A percentile compares a stretch with the other conserved stretches of the same genome.
Evolutionary conservation across 53 echinoderm and acorn worm species (phyloP).

Genomic region (Holothuria leucospilota): DNA sequence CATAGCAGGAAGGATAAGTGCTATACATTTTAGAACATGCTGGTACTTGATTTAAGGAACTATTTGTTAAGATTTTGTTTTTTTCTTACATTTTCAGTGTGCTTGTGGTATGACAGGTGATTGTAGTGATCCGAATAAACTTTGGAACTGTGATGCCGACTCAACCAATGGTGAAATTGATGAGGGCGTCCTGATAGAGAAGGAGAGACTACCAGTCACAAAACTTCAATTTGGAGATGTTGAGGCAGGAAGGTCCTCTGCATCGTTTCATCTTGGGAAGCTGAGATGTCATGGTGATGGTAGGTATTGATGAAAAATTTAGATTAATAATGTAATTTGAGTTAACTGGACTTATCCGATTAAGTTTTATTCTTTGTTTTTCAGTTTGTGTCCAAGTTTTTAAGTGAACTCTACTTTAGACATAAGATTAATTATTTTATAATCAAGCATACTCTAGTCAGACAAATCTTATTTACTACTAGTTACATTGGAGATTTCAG

Average conservation of each 20-base stretch:
- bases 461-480: too few species aligned
- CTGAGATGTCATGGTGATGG: conserved; percentile 87
- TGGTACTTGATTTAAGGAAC: neutral
- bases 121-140: conserved; percentile 72
- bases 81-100: conserved; percentile 69
- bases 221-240: conserved; percentile 89
- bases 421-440: too few species aligned
- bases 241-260: conserved; percentile 45
- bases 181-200: conserved; percentile 80
- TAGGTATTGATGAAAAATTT: conserved; percentile 39
- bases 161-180: conserved; percentile 62
- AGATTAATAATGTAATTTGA: too few species aligned
- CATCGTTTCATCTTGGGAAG: conserved; percentile 72
- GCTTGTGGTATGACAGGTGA: conserved; percentile 79
- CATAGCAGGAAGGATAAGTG: too few species aligned
- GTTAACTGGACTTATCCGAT: too few species aligned
- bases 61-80: neutral
- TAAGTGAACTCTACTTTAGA: too few species aligned
- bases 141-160: conserved; percentile 92
- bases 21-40: too few species aligned
- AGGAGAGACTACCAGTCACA: conserved; percentile 81
- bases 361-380: too few species aligned
- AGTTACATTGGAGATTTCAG: too few species aligned
- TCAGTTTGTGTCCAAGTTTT: too few species aligned
- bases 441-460: too few species aligned